Evolutionary conservation across 2,888 invertebrate genomes (phyloP).

Genomic region (Eupithecia abbreviata): DNA sequence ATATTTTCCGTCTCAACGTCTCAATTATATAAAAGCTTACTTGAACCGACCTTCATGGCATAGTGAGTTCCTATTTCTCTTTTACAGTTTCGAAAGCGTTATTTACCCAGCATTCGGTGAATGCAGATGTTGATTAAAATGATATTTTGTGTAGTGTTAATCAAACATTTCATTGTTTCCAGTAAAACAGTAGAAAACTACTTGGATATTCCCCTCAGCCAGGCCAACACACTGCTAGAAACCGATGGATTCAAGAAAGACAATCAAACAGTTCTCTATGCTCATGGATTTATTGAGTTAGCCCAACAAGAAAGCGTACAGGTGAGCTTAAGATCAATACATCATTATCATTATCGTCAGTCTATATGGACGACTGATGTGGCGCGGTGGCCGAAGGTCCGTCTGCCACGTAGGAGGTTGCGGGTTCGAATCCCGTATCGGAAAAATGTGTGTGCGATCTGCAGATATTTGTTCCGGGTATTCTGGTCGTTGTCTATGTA

Average conservation of each 20-base stretch:
- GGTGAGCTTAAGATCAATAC: slow-evolving; percentile 50
- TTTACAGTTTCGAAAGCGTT: too few species aligned
- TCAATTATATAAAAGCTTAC: background rate
- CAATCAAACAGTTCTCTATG: slow-evolving; percentile 82
- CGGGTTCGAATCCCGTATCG: too few species aligned
- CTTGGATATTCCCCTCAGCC: slow-evolving; percentile 77
- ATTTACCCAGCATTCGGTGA: too few species aligned
- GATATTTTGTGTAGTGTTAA: background rate
- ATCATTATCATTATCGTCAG: too few species aligned
- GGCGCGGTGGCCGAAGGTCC: too few species aligned
- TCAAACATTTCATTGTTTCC: slow-evolving; percentile 39
- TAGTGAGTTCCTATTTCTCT: too few species aligned
- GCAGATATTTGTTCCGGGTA: too few species aligned
- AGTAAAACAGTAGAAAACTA: slow-evolving; percentile 71
- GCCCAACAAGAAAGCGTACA: slow-evolving; percentile 84
- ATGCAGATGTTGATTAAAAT: too few species aligned
- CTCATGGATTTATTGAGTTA: slow-evolving; percentile 85
- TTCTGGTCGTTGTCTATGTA: too few species aligned
- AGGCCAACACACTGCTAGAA: slow-evolving; percentile 73
- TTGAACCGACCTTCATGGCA: background rate
- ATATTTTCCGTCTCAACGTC: background rate
- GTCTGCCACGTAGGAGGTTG: too few species aligned
- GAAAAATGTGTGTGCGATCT: too few species aligned
- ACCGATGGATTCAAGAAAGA: slow-evolving; percentile 75
- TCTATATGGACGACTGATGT: too few species aligned